These are phyloP conservation scores for Apostichopus parvimensis DNA, from an alignment of 35 echinoderm and acorn worm species.

Conservation along the genomic window DNA sequence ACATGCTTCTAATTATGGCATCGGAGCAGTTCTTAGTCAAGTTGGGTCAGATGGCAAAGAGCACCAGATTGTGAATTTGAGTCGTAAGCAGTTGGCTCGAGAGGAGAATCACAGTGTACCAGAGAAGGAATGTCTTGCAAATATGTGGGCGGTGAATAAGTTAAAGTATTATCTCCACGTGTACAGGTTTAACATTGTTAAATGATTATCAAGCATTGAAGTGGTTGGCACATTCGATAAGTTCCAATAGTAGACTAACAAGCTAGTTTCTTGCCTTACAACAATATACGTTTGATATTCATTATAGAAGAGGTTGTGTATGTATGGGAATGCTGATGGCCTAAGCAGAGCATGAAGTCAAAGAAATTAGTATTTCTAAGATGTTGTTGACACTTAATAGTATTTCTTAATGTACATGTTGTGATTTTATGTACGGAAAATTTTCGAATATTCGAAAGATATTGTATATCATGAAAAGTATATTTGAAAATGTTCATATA, in stretches of 20 bases:
- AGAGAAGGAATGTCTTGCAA: slow-evolving; percentile 30
- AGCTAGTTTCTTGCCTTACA: slow-evolving; percentile 48
- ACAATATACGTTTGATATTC: neutral
- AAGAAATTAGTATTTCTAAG: too few relatives aligned
- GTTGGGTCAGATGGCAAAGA: slow-evolving; percentile 12
- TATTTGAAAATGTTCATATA: too few relatives aligned
- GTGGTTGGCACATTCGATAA: slow-evolving; percentile 30
- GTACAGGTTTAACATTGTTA: slow-evolving; percentile 1
- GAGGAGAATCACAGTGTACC: slow-evolving; percentile 15
- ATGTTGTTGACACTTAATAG: too few relatives aligned
- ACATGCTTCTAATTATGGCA: slow-evolving; percentile 20
- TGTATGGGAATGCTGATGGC: too few relatives aligned
- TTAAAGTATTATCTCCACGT: slow-evolving; percentile 34
- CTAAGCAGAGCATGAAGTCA: too few relatives aligned
- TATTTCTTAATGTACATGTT: too few relatives aligned
- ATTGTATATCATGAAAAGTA: too few relatives aligned
- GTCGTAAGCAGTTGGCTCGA: slow-evolving; percentile 10
- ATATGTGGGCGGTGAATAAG: slow-evolving; percentile 45
- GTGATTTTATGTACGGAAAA: too few relatives aligned
- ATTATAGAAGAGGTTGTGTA: too few relatives aligned
- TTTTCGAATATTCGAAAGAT: too few relatives aligned
- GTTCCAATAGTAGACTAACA: slow-evolving; percentile 15
- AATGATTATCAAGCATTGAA: slow-evolving; percentile 27
- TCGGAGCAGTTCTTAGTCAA: slow-evolving; percentile 54
- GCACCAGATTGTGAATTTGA: slow-evolving; percentile 47